Conservation (phyloP, 2,113 vertebrate genomes). For the Paralichthys olivaceus region DNA sequence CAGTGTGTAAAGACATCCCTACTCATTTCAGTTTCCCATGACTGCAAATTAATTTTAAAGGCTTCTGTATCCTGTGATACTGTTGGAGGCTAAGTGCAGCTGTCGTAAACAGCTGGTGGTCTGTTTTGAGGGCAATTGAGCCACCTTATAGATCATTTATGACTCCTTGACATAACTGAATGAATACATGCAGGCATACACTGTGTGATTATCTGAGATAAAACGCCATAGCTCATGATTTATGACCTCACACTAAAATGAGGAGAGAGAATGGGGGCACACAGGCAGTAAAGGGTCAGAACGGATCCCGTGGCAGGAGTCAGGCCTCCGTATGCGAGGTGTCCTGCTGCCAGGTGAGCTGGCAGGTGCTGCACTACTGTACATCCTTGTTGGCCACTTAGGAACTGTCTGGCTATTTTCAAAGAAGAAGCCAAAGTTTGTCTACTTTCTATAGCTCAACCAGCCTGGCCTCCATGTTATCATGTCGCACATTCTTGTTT, state of each 20-base stretch:
- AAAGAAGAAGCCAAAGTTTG: no score
- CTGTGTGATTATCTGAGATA: neutral
- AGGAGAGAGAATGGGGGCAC: no score
- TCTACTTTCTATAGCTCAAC: no score
- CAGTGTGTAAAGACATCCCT: no score
- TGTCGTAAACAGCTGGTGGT: conserved; percentile 4
- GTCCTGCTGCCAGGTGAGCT: no score
- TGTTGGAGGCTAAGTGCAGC: neutral
- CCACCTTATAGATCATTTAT: neutral
- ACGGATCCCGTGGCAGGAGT: neutral
- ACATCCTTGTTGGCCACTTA: no score
- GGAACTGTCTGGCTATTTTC: no score
- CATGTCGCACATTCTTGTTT: no score
- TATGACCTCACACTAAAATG: neutral
- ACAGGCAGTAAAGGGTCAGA: neutral
- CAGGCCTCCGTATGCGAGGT: neutral
- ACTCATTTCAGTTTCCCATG: no score
- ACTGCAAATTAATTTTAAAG: neutral
- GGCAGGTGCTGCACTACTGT: no score
- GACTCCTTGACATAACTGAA: neutral
- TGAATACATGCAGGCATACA: neutral
- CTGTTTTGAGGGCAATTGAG: neutral
- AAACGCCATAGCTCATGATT: neutral
- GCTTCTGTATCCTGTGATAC: neutral
- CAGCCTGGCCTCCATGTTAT: no score